A percentile compares a stretch with the other conserved stretches of the same genome.
These are phyloP conservation scores for Otus sunia DNA, from an alignment of 2,113 vertebrate species.

Conservation along the genomic window DNA sequence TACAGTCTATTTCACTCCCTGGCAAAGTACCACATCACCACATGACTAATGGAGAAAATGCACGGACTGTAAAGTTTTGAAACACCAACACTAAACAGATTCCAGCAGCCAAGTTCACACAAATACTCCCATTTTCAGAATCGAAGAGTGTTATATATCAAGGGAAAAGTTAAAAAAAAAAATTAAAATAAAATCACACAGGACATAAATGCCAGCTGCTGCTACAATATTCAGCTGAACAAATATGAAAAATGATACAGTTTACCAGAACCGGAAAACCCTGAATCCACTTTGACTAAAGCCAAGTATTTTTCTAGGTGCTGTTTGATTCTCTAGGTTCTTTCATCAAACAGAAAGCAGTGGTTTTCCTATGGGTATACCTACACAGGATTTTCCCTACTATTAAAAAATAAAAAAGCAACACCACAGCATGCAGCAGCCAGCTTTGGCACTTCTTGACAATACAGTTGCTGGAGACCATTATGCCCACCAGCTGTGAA, in stretches of 20 bases:
- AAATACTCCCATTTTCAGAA: not conserved
- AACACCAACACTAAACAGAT: slow-evolving; percentile 40
- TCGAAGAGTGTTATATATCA: not conserved
- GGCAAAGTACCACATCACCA: slow-evolving; percentile 43
- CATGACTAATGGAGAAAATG: slow-evolving; percentile 44
- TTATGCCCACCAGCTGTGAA: not conserved
- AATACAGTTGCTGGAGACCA: not conserved
- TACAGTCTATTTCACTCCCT: slow-evolving; percentile 21
- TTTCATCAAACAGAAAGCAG: not conserved
- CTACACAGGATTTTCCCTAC: not conserved
- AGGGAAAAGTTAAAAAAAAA: not conserved
- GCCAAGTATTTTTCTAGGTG: not conserved
- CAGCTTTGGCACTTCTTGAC: not conserved
- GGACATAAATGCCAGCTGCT: not conserved
- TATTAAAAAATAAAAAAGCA: not conserved
- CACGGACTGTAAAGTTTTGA: slow-evolving; percentile 39
- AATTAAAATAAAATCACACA: not conserved
- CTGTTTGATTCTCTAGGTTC: not conserved
- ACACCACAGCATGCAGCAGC: not conserved
- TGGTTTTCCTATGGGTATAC: fast-evolving
- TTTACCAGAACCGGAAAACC: not conserved
- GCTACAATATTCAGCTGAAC: not conserved
- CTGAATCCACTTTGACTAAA: not conserved
- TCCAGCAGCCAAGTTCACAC: slow-evolving; percentile 6
- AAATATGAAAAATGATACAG: not conserved